Evolutionary conservation across 2,888 invertebrate species (phyloP), one percentile per base, ranked within the genome.

Genomic region (Norana najaformis): DNA sequence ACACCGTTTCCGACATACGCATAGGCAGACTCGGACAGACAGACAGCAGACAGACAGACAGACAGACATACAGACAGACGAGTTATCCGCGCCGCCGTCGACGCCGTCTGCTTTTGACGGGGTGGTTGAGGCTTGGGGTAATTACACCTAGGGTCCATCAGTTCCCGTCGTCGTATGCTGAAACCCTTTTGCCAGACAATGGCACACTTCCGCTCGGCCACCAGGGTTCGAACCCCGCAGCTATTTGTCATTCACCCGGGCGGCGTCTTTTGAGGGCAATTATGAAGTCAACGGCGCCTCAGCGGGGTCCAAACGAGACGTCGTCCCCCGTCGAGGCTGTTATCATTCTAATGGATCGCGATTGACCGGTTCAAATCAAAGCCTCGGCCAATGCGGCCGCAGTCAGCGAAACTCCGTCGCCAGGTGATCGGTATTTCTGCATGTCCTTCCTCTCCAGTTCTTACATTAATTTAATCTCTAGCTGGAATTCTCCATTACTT

Each of bases 241-340:
- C 69, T 69, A 69, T 69, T 69, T 69, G 69, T 69, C 69, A 69
- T 69, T 69, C 69, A 69, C 69, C 69, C 69, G 69, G 69, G 69
- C 69, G 69, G 69, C 69, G 69, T n/a, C 69, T 69, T 47, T 69
- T 2, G 69, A 69, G 69, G n/a, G 69, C 69, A 69, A 69, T 69
- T 69, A 69, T n/a, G n/a, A 69, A 69, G 69, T 69, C 30, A 69
- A 69, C n/a, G 69, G 69, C 69, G 69, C 69, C 69, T 69, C 69
- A 69, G 69, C 69, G 69, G 69, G 69, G 69, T 69, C 69, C 69
- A 30, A 69, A n/a, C 69, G 69, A 69, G 69, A 69, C 69, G 69
- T n/a, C n/a, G 69, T 69, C 1, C 69, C 69, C 69, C 69, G 69
- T 69, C 69, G 69, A 11, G 69, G 13, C 69, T n/a, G n/a, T 69